phyloP scores from a whole-genome alignment of 2,797 vertebrate species.

The Monodelphis domestica region DNA sequence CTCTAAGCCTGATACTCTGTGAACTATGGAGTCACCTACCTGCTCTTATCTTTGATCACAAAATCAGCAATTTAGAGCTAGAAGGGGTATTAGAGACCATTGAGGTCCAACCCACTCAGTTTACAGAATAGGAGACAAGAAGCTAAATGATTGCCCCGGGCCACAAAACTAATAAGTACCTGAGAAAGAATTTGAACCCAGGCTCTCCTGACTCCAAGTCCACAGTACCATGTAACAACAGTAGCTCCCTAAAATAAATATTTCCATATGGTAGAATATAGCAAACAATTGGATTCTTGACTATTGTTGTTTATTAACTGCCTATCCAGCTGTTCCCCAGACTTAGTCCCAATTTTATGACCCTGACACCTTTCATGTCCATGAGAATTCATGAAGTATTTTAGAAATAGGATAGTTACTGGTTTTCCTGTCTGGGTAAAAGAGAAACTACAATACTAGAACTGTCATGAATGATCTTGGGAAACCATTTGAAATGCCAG shows the following conservation, averaged over 20 bases:
- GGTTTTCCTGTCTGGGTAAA: conserved; percentile 16
- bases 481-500: conserved; percentile 16
- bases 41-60: too few species aligned
- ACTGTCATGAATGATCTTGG: background rate
- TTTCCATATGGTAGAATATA: conserved; percentile 16
- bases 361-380: too few species aligned
- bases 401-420: conserved; percentile 10
- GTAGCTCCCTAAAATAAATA: conserved; percentile 24
- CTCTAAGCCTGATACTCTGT: background rate
- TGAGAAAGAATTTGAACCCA: too few species aligned
- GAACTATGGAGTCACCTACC: background rate
- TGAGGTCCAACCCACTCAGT: too few species aligned
- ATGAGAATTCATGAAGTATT: background rate
- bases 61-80: too few species aligned
- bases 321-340: background rate
- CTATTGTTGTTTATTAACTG: background rate
- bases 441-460: conserved; percentile 54
- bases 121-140: too few species aligned
- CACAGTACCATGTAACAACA: too few species aligned
- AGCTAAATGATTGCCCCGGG: too few species aligned
- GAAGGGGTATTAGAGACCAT: too few species aligned
- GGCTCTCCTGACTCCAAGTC: too few species aligned
- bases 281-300: conserved; percentile 1
- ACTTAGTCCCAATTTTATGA: background rate
- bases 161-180: too few species aligned